Evolutionary conservation across 2,888 invertebrate genomes (phyloP).

Genomic region (Aphodius sticticus): DNA sequence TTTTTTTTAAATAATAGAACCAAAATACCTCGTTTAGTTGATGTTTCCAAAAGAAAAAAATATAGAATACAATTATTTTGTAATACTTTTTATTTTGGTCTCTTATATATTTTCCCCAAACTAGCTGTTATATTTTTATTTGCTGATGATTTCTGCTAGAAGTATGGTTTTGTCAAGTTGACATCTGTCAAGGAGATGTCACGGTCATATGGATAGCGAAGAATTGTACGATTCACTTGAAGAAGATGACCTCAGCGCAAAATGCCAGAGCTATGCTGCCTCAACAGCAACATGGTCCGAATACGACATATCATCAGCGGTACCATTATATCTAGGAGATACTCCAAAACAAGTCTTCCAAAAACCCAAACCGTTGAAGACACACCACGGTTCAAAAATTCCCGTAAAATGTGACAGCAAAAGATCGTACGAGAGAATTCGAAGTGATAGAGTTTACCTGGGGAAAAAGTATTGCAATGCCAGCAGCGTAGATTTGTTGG

Average conservation of each 20-base stretch:
- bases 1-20: too few relatives aligned
- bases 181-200: conserved; percentile 24
- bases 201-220: conserved; percentile 39
- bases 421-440: conserved; percentile 12
- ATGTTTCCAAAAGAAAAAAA: too few relatives aligned
- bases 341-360: conserved; percentile 30
- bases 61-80: too few relatives aligned
- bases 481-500: not conserved
- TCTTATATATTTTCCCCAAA: too few relatives aligned
- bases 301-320: conserved; percentile 34
- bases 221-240: conserved; percentile 44
- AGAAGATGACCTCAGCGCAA: conserved; percentile 36
- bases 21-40: too few relatives aligned
- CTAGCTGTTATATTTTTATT: too few relatives aligned
- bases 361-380: not conserved
- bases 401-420: conserved; percentile 19
- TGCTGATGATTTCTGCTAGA: too few relatives aligned
- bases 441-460: not conserved
- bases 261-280: conserved; percentile 19
- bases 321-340: conserved; percentile 40
- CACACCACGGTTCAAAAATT: not conserved
- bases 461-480: not conserved
- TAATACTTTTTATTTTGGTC: too few relatives aligned
- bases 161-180: not conserved
- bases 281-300: not conserved